phyloP scores from a whole-genome alignment of 2,113 vertebrate genomes.

The Menidia beryllina region DNA sequence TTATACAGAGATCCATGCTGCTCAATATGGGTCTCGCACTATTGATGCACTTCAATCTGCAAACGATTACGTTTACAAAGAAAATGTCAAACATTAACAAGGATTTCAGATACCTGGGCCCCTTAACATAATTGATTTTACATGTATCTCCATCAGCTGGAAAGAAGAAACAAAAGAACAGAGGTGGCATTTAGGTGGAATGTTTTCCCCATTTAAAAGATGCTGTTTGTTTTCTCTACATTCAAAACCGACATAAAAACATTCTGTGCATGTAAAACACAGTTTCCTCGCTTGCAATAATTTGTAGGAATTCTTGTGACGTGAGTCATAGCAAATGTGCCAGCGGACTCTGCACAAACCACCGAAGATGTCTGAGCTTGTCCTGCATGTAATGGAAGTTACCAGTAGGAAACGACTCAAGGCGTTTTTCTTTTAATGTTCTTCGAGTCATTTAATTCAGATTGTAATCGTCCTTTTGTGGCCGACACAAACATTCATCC shows the following conservation, averaged over 20 bases:
- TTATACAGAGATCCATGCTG: not conserved
- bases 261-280: not conserved
- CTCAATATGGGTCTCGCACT: not conserved
- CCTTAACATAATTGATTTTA: not conserved
- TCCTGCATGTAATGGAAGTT: conserved; percentile 7
- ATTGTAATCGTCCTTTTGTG: conserved; percentile 62
- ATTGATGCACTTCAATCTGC: not conserved
- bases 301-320: not conserved
- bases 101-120: not conserved
- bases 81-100: not conserved
- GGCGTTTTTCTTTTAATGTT: not conserved
- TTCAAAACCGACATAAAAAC: not conserved
- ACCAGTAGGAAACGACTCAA: not conserved
- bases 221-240: not conserved
- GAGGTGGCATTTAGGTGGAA: not conserved
- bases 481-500: conserved; percentile 60
- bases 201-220: not conserved
- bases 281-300: conserved; percentile 1
- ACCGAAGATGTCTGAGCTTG: conserved; percentile 46
- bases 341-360: conserved; percentile 14
- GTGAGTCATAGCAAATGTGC: conserved; percentile 45
- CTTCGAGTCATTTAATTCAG: not conserved
- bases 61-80: not conserved
- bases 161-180: not conserved
- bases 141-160: not conserved